These are phyloP conservation scores for Clarias magur DNA, from an alignment of 2,113 vertebrate genomes.

Conservation along the genomic window DNA sequence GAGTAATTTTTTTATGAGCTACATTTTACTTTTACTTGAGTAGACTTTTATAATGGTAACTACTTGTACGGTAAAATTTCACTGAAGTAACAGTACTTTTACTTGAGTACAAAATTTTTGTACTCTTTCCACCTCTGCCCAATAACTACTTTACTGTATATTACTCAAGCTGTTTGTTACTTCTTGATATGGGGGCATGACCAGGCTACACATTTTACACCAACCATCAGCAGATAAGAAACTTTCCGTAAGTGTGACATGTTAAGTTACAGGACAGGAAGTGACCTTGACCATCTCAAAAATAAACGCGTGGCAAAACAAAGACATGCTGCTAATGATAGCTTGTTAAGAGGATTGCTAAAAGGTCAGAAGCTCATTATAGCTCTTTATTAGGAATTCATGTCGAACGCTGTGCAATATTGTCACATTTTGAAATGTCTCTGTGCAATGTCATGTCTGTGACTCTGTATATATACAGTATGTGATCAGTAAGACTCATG, in stretches of 20 bases:
- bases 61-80: too few species aligned
- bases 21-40: too few species aligned
- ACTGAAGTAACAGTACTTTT: too few species aligned
- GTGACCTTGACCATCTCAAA: constrained; percentile 34
- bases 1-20: too few species aligned
- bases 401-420: neutral
- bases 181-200: neutral
- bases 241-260: constrained; percentile 49
- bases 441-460: constrained; percentile 1
- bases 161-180: neutral
- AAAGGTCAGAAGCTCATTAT: constrained; percentile 63
- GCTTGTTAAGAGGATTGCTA: constrained; percentile 48
- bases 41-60: too few species aligned
- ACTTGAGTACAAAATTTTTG: too few species aligned
- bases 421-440: neutral
- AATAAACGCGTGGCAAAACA: constrained; percentile 43
- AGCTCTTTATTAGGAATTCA: constrained; percentile 61
- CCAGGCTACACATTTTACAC: neutral
- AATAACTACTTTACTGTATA: neutral
- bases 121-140: too few species aligned
- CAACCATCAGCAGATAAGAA: neutral
- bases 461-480: neutral
- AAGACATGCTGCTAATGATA: constrained; percentile 49
- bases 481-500: constrained; percentile 47
- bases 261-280: constrained; percentile 20